phyloP scores from a whole-genome alignment of 2,888 invertebrate species.

The Blomia tropicalis region DNA sequence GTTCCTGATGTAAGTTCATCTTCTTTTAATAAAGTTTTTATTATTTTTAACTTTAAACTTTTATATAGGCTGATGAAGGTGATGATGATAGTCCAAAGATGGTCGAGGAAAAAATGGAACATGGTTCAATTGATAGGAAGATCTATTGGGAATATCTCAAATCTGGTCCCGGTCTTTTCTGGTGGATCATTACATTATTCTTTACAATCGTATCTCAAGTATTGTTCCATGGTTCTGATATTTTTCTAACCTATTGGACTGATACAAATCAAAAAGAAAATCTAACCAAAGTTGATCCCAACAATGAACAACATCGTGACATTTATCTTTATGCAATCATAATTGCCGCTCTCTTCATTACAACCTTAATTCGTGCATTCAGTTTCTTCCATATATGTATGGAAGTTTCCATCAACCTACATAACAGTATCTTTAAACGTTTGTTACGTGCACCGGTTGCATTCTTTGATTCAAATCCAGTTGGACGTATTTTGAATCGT shows the following conservation, averaged over 20 bases:
- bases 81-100: neutral
- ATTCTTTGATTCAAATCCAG: constrained; percentile 41
- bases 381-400: constrained; percentile 29
- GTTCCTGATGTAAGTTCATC: constrained; percentile 11
- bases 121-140: constrained; percentile 17
- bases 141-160: constrained; percentile 37
- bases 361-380: constrained; percentile 26
- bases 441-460: constrained; percentile 36
- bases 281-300: neutral
- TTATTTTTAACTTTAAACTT: neutral
- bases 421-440: constrained; percentile 32
- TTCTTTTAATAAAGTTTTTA: neutral
- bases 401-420: constrained; percentile 27
- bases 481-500: constrained; percentile 28
- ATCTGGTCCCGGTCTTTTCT: constrained; percentile 35
- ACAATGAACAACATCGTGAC: neutral
- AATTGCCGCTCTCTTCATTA: constrained; percentile 23
- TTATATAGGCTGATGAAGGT: too few relatives aligned
- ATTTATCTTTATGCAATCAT: constrained; percentile 8
- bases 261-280: constrained; percentile 22
- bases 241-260: constrained; percentile 29
- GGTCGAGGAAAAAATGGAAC: neutral
- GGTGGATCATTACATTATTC: constrained; percentile 32
- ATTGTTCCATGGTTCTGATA: constrained; percentile 29
- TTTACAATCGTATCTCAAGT: constrained; percentile 36